phyloP scores from a whole-genome alignment of 2,113 vertebrate genomes.

The Zosterops lateralis region DNA sequence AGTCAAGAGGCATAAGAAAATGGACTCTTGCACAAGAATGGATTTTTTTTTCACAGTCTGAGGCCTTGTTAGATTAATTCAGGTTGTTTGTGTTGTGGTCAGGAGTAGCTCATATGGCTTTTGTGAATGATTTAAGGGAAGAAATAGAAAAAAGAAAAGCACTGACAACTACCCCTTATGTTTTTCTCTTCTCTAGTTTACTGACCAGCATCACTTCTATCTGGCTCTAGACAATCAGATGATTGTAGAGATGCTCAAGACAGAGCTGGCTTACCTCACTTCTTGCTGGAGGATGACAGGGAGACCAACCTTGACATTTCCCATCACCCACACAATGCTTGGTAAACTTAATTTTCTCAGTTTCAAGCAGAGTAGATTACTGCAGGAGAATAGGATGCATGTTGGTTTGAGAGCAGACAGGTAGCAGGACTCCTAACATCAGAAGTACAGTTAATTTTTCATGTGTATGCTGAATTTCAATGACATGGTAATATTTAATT shows the following conservation, averaged over 20 bases:
- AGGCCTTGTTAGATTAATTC: neutral
- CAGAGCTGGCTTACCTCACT: constrained; percentile 91
- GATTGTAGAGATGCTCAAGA: constrained; percentile 97
- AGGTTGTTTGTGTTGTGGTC: neutral
- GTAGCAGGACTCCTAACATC: neutral
- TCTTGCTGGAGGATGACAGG: constrained; percentile 98
- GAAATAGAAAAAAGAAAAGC: neutral
- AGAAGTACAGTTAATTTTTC: neutral
- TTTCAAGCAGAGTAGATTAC: neutral
- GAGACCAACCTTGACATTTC: constrained; percentile 91
- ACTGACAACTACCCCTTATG: neutral
- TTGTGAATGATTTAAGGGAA: neutral
- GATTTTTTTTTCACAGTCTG: neutral
- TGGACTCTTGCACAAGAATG: neutral
- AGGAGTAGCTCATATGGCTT: neutral
- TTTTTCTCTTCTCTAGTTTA: constrained; percentile 80
- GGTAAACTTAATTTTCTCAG: constrained; percentile 65
- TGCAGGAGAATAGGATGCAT: neutral
- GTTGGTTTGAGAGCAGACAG: neutral
- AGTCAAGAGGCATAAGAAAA: neutral
- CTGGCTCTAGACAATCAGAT: constrained; percentile 97
- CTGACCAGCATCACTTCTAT: constrained; percentile 98
- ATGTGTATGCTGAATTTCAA: neutral
- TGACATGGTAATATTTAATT: neutral
- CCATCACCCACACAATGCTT: constrained; percentile 94